These are phyloP conservation scores for Pseudocheirus occidentalis DNA, from an alignment of 2,797 vertebrate genomes.

Conservation along the genomic window DNA sequence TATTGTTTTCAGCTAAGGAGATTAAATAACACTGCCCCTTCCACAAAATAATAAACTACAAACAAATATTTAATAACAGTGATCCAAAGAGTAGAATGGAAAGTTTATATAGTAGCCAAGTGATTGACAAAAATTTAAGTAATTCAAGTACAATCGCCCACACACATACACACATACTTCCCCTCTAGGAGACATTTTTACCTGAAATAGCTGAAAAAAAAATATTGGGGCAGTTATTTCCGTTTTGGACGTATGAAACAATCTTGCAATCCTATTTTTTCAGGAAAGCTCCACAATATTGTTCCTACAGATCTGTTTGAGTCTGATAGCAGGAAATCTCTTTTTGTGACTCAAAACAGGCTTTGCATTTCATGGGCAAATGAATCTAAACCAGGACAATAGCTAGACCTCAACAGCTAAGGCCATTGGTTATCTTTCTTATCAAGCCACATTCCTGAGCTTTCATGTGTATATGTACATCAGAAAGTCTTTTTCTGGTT, in stretches of 20 bases:
- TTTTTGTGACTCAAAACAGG: neutral
- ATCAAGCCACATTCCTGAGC: neutral
- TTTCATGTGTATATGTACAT: neutral
- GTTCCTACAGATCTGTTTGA: neutral
- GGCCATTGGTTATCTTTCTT: neutral
- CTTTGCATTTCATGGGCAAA: neutral
- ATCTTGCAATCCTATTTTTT: neutral
- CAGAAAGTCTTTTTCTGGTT: neutral
- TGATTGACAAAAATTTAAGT: too few species aligned
- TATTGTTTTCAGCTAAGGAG: neutral
- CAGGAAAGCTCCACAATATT: neutral
- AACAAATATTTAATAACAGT: neutral
- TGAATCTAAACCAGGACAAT: neutral
- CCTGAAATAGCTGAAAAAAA: neutral
- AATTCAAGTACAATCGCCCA: too few species aligned
- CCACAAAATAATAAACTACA: neutral
- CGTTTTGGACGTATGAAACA: neutral
- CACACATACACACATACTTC: too few species aligned
- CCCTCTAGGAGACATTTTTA: neutral
- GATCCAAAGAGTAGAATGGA: neutral
- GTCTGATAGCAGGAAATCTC: neutral
- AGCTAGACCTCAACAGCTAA: neutral
- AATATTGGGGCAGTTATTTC: neutral
- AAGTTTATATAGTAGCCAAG: too few species aligned
- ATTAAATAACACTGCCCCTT: neutral